Evolutionary conservation across 2,797 vertebrate genomes (phyloP), one percentile per base, ranked within the genome.

Genomic region (Eulemur rubriventer): DNA sequence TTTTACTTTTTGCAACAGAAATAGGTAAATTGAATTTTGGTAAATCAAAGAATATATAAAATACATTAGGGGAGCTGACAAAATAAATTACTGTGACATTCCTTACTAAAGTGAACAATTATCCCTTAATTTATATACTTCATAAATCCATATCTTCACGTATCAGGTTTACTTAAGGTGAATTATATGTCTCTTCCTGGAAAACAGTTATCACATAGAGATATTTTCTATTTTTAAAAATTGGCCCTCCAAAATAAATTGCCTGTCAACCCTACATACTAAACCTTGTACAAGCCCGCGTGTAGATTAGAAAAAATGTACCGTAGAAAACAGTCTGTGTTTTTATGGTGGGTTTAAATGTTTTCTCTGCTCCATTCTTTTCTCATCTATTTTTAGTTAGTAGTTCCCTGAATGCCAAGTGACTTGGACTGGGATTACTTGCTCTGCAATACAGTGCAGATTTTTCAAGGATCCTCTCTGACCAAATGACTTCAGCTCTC

Each of bases 231-330:
- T 87, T 91, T 89, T 84, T 73, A 96, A 95, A 95, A 92, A 81
- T 63, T 89, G 46, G 18, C 57, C 70, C 80, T 94, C 30, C n/a
- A 63, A 81, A 97, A 75, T 87, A 90, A 94, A 97, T 95, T 72
- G 20, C 63, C 91, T 96, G 59, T 97, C 69, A 86, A 22, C 35
- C 43, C 52, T 43, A 12, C 20, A 18, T 80, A 33, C 46, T 92
- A 79, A 85, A 28, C 38, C 78, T 83, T 76, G 50, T 48, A 22
- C 52, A 38, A n/a, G 35, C 69, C 83, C 3, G 2, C 13, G 20
- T 35, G 13, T 73, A 69, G 69, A 18, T 50, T 61, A 61, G 75
- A 69, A 83, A 94, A 80, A 88, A 79, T 48, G 1, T 59, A n/a
- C 28, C 24, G 1, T 5, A 48, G 65, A 67, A 92, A 75, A 67